Evolutionary conservation across 2,797 vertebrate genomes (phyloP), one percentile per base, ranked within the genome.

Genomic region (Cephalopachus bancanus): DNA sequence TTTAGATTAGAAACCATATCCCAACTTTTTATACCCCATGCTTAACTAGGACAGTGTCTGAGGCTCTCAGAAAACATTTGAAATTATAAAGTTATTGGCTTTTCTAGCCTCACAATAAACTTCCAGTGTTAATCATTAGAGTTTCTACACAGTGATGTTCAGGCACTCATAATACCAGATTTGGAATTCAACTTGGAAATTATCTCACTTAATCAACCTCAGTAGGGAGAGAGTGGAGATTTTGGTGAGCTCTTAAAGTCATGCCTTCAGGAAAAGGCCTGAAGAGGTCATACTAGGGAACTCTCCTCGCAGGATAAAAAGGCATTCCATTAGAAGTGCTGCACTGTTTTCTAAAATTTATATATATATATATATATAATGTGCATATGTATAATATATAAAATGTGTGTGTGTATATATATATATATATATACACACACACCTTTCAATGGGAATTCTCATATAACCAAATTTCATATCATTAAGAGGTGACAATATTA

Each of bases 1-100:
- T n/a, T 20, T 7, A 86, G 20, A 64, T 14, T 22, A 90, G 51
- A 75, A 83, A 49, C 75, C 10, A 59, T 60, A 51, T 55, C 60
- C 57, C 28, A 51, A 24, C 17, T 79, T 95, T 93, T 74, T 81
- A 28, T 57, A 71, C 0, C 16, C 10, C 16, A 20, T 74, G 7
- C 10, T 55, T 86, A 20, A 37, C 49, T 78, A 85, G 1, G 17
- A 37, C 33, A 86, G 49, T 89, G 26, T 14, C 30, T 83, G 51
- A 84, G 16, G 26, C 6, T 28, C 30, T 96, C 30, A 80, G 69
- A 84, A 93, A 93, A 81, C 24, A 69, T 62, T 28, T 76, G 83
- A 96, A 85, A 93, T 90, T 17, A 67, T 85, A 81, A 80, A 94
- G 37, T 83, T 84, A 65, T 49, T 95, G 71, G 72, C 44, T 89